Conservation (phyloP, 1,140 invertebrate species). For the Aphidius ervi region DNA sequence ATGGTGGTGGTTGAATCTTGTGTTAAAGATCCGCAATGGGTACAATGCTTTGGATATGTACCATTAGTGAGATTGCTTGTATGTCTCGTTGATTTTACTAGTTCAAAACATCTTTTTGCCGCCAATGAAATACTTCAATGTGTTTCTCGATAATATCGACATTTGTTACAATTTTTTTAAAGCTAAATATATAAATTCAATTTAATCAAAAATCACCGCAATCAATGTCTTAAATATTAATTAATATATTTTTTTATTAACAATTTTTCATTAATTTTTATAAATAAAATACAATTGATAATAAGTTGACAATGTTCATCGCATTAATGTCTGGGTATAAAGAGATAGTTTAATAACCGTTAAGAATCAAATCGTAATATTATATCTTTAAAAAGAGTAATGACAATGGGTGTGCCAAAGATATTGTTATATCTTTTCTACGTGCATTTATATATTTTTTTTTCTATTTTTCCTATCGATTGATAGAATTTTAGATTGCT, state of each 20-base stretch:
- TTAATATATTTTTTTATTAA: too few relatives aligned
- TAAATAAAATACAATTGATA: too few relatives aligned
- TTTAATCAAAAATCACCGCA: too few relatives aligned
- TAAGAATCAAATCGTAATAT: conserved; percentile 35
- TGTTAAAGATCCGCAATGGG: conserved; percentile 31
- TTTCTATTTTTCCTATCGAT: conserved; percentile 26
- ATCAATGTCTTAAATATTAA: too few relatives aligned
- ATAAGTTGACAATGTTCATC: too few relatives aligned
- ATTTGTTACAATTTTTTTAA: too few relatives aligned
- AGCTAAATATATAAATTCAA: too few relatives aligned
- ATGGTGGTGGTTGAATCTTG: conserved; percentile 26
- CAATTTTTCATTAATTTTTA: too few relatives aligned
- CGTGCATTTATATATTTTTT: neutral
- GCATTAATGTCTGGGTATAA: conserved; percentile 22
- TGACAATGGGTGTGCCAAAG: conserved; percentile 31
- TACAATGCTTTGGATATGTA: conserved; percentile 27
- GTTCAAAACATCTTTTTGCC: neutral
- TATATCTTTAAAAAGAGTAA: conserved; percentile 44
- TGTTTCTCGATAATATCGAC: neutral
- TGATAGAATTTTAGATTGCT: conserved; percentile 29
- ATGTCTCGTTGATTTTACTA: conserved; percentile 9
- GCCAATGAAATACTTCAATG: too few relatives aligned
- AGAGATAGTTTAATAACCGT: conserved; percentile 39
- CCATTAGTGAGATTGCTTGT: conserved; percentile 49
- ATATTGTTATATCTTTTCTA: conserved; percentile 25